Evolutionary conservation across 2,888 invertebrate species (phyloP), one percentile per base, ranked within the genome.

Genomic region (Pachymerium ferrugineum): DNA sequence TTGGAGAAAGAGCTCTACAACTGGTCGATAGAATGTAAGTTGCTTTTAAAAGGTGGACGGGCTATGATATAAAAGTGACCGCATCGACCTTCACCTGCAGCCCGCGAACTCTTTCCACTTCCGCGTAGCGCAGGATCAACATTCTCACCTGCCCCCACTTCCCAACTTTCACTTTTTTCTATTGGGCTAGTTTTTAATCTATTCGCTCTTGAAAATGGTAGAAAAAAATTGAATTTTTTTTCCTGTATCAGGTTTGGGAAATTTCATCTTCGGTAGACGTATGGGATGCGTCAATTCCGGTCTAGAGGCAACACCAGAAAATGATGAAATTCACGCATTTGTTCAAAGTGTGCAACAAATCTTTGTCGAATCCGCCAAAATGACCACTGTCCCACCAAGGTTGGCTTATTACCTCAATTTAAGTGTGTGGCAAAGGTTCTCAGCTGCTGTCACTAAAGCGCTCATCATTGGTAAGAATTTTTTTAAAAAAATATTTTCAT

Each of bases 21-120:
- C 78, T 89, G 92, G 86, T 91, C 93, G 0, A 88, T 90, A 76
- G 89, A 92, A 80, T 89, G 92, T 91, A 84, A 80, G 84, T 82
- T 12, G 28, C n/a, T 29, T 30, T 29, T 19, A 47, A 16, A n/a
- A n/a, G n/a, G 42, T 42, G 42, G 42, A 42, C 6, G 42, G n/a
- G n/a, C n/a, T n/a, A n/a, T n/a, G n/a, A n/a, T n/a, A n/a, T n/a
- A 47, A 47, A 47, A 47, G 47, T 47, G 47, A 38, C 62, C 16
- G 62, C 62, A 28, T 28, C 25, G 62, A 68, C 68, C 30, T 68
- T 68, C 68, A 68, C 68, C 68, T 30, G 29, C 25, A 16, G 68
- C 68, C 68, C 25, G 30, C 68, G 68, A 28, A 1, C 14, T 3
- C 68, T 28, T 28, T 68, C 68, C 29, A 68, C 68, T 68, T 68